Percentiles rank a stretch among this genome's conserved stretches.
Evolutionary conservation across 2,888 invertebrate genomes (phyloP).

Genomic region (Pheosia tremula): DNA sequence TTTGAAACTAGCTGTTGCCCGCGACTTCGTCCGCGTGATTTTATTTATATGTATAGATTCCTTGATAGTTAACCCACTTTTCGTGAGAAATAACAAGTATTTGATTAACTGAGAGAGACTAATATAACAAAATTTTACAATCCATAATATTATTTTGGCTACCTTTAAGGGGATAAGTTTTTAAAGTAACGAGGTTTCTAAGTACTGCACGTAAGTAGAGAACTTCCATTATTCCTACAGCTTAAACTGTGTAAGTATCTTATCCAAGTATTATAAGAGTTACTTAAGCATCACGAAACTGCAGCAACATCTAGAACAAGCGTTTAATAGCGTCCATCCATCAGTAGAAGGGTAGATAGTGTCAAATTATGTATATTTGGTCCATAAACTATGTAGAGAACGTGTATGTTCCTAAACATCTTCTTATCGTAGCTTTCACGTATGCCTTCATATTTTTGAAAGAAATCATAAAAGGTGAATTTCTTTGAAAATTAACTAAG

Average conservation of each 20-base stretch:
- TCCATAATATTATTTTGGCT: too few species aligned
- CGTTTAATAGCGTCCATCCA: neutral
- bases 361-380: slow-evolving; percentile 23
- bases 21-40: too few species aligned
- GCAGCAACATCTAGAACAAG: neutral
- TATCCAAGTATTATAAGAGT: slow-evolving; percentile 1
- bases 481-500: too few species aligned
- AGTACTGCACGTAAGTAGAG: neutral
- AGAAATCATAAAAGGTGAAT: neutral
- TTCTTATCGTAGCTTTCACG: slow-evolving; percentile 17
- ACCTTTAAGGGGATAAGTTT: too few species aligned
- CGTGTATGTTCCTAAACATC: slow-evolving; percentile 6
- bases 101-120: too few species aligned
- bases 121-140: too few species aligned
- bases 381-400: slow-evolving; percentile 19
- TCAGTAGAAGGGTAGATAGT: neutral
- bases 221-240: neutral
- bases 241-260: neutral
- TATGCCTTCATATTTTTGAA: slow-evolving; percentile 2
- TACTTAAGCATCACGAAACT: neutral
- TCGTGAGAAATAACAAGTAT: too few species aligned
- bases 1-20: too few species aligned
- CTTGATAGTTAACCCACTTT: too few species aligned
- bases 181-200: too few species aligned
- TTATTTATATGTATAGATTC: too few species aligned